Percentiles rank a stretch among this genome's conserved stretches.
Conservation (phyloP, 2,113 vertebrate species). For the Haliaeetus leucogaster region DNA sequence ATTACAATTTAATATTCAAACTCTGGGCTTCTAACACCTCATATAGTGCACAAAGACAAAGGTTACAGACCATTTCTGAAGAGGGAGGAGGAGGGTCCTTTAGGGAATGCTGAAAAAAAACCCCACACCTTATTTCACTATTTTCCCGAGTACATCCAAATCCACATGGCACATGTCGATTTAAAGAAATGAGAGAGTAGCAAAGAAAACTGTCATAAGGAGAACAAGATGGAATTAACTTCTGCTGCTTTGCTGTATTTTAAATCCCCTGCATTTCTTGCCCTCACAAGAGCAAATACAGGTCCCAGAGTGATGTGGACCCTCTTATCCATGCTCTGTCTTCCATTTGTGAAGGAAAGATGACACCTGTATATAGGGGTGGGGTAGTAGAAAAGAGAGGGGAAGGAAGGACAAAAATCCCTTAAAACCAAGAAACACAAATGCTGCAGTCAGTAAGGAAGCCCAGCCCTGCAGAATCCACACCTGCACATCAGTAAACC, state of each 20-base stretch:
- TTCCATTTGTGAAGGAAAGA: not conserved
- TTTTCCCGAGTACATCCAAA: not conserved
- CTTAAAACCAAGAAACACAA: not conserved
- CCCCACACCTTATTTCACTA: not conserved
- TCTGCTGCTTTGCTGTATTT: not conserved
- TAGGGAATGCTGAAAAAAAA: not conserved
- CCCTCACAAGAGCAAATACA: not conserved
- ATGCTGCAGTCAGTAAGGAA: not conserved
- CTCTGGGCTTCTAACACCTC: not conserved
- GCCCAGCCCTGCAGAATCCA: not conserved
- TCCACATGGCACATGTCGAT: accelerated
- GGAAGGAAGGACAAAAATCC: not conserved
- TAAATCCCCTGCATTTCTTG: not conserved
- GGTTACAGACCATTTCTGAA: not conserved
- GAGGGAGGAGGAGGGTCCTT: not conserved
- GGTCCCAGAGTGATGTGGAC: not conserved
- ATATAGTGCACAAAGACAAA: not conserved
- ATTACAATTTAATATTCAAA: not conserved
- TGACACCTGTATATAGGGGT: accelerated
- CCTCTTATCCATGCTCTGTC: not conserved
- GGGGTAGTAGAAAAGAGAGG: not conserved
- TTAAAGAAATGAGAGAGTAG: not conserved
- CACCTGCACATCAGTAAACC: not conserved
- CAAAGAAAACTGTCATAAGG: not conserved
- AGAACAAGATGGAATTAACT: not conserved